Base-by-base conservation (phyloP, 2,888 invertebrate species). In the Sthenelais limicola region DNA sequence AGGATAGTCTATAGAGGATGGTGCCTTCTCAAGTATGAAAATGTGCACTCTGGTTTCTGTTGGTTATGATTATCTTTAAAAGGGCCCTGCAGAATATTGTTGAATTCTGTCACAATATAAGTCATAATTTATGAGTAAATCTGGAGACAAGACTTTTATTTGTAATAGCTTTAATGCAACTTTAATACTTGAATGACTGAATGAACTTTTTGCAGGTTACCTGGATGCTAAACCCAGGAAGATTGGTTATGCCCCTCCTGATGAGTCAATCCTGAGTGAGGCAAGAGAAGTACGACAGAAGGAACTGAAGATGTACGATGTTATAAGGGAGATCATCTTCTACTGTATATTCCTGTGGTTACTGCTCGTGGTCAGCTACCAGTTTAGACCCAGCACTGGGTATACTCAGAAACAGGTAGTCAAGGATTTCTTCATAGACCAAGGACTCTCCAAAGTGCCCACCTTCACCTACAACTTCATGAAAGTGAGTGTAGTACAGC, bases 281-380 rank as follows among this genome's bases (percentile, higher is more conserved):
- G 86, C 86, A 1, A 80, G 88, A 66, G 77, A 83, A 51, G 79
- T 82, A 47, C 79, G 89, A 15, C 69, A 87, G 74, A 89, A 88
- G 71, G 89, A 90, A 78, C 81, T 89, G 18, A 84, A 88, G 78
- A 89, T 89, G 89, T 88, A 86, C 80, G 82, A 82, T 12, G 84
- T 89, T 35, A 73, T 90, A 18, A 78, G 87, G 67, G 89, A 89
- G 79, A 88, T 90, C 15, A 72, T 86, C 35, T 84, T 87, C 71
- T 89, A 89, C 80, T 76, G 84, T 15, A 80, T 89, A 76, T 90
- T 89, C 82, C 79, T 89, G 21, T 87, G 86, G 85, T 83, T 89
- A 24, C 82, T 90, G n/a, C 82, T 88, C 68, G 83, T 89, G 21
- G 84, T 89, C 66, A 86, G 87, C 74, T 88, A 88, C 80, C 83